These are phyloP conservation scores for Chlamydotis undulata DNA, from an alignment of 2,113 vertebrate genomes.

Conservation along the genomic window DNA sequence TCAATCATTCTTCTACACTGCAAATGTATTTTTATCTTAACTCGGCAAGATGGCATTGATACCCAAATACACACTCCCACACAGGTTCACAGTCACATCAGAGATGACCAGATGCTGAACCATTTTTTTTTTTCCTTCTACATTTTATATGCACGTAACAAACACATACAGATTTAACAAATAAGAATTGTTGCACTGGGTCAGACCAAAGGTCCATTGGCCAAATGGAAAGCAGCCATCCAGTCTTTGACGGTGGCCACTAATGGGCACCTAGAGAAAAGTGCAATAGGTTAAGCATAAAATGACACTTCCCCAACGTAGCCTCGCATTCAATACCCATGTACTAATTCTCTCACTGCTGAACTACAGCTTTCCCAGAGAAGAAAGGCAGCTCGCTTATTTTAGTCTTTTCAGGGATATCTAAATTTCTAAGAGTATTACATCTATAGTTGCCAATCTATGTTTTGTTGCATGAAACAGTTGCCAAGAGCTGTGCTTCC, in stretches of 20 bases:
- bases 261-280: background rate
- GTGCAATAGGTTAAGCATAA: background rate
- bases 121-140: background rate
- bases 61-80: background rate
- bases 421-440: background rate
- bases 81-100: background rate
- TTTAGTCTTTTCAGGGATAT: background rate
- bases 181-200: background rate
- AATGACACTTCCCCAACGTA: background rate
- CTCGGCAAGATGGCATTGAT: fast-evolving
- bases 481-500: background rate
- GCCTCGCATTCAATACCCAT: background rate
- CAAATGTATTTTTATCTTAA: background rate
- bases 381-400: background rate
- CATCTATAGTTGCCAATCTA: background rate
- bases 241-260: background rate
- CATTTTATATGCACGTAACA: background rate
- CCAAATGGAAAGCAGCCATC: background rate
- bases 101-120: background rate
- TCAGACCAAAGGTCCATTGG: background rate
- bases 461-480: background rate
- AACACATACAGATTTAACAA: background rate
- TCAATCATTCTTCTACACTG: background rate
- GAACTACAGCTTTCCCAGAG: background rate
- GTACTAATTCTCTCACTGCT: background rate